A percentile compares a stretch with the other conserved stretches of the same genome.
Conservation (phyloP, 1,140 invertebrate genomes). For the Neodiprion lecontei region DNA sequence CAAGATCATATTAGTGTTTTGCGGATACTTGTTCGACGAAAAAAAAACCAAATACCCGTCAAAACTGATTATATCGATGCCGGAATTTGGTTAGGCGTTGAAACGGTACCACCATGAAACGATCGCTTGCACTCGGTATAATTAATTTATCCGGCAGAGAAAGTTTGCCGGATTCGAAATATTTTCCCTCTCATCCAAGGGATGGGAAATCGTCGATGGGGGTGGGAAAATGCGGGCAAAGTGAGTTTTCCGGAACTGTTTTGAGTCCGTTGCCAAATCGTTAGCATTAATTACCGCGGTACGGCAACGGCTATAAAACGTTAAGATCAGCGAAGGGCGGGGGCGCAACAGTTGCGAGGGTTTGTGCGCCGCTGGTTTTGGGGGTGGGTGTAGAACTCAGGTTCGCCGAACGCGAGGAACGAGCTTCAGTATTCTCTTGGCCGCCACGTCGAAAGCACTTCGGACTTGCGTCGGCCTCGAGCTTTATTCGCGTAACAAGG, state of each 20-base stretch:
- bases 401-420: slow-evolving; percentile 32
- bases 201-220: neutral
- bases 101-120: too few species aligned
- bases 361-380: slow-evolving; percentile 43
- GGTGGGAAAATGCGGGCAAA: neutral
- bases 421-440: slow-evolving; percentile 40
- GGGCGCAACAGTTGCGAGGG: slow-evolving; percentile 54
- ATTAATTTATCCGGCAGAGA: too few species aligned
- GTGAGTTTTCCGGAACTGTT: neutral
- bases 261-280: neutral
- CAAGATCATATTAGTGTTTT: too few species aligned
- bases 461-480: neutral
- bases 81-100: too few species aligned
- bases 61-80: too few species aligned
- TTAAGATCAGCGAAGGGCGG: slow-evolving; percentile 39
- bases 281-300: neutral
- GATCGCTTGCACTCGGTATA: too few species aligned
- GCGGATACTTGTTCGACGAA: too few species aligned
- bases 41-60: too few species aligned
- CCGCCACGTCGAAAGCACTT: slow-evolving; percentile 33
- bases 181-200: too few species aligned
- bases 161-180: too few species aligned
- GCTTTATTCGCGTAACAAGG: neutral
- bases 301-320: slow-evolving; percentile 25
- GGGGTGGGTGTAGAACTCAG: slow-evolving; percentile 18